These are phyloP conservation scores for Pempheris klunzingeri DNA, from an alignment of 2,797 vertebrate species.

Conservation along the genomic window DNA sequence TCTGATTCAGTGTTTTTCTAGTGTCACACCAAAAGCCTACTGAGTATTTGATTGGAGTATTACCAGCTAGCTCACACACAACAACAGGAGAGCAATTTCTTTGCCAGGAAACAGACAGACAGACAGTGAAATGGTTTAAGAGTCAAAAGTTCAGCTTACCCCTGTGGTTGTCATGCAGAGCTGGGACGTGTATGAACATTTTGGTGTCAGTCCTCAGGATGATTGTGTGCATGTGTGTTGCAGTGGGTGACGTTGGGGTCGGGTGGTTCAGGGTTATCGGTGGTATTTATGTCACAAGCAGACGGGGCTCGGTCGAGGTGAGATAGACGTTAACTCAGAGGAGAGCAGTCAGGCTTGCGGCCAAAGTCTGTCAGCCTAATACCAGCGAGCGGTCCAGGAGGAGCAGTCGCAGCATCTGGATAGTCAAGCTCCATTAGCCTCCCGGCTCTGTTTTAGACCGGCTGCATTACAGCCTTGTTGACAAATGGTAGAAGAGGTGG, in stretches of 20 bases:
- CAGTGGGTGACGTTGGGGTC: slow-evolving; percentile 8
- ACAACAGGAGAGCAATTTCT: not conserved
- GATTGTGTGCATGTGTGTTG: slow-evolving; percentile 5
- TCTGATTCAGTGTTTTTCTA: not conserved
- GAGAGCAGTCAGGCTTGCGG: slow-evolving; percentile 68
- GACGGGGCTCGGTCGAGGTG: slow-evolving; percentile 58
- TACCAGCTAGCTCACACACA: not conserved
- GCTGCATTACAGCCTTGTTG: slow-evolving; percentile 78
- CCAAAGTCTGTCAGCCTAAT: slow-evolving; percentile 77
- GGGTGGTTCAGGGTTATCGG: slow-evolving; percentile 56
- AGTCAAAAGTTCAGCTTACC: slow-evolving; percentile 17
- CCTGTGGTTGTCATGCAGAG: slow-evolving; percentile 15
- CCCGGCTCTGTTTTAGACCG: slow-evolving; percentile 73
- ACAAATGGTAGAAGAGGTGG: slow-evolving; percentile 81
- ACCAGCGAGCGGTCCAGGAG: slow-evolving; percentile 66
- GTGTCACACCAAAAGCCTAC: not conserved
- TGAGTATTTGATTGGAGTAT: not conserved
- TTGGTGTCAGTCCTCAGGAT: slow-evolving; percentile 19
- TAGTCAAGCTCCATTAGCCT: slow-evolving; percentile 85
- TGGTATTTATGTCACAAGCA: slow-evolving; percentile 62
- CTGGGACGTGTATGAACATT: slow-evolving; percentile 22
- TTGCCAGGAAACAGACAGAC: slow-evolving; percentile 23
- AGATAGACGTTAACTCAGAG: slow-evolving; percentile 69
- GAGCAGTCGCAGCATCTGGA: slow-evolving; percentile 79
- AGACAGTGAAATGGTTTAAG: slow-evolving; percentile 23